A percentile compares a stretch with the other conserved stretches of the same genome.
phyloP scores from a whole-genome alignment of 2,888 invertebrate species.

The Thysanoteuthis rhombus region DNA sequence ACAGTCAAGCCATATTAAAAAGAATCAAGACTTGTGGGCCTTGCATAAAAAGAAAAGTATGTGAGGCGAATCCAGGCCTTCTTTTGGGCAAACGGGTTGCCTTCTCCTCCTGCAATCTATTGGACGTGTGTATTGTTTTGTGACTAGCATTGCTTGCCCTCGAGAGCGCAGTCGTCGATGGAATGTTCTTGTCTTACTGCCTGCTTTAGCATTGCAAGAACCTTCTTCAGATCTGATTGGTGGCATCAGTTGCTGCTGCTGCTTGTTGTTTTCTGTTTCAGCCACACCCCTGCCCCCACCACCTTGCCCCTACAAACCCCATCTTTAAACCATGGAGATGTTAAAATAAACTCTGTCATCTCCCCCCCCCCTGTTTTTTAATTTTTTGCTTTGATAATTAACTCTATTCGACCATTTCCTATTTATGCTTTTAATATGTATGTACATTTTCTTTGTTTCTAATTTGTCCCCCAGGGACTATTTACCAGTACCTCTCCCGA shows the following conservation, averaged over 20 bases:
- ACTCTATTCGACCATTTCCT: too few species aligned
- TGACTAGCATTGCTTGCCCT: too few species aligned
- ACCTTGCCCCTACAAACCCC: not conserved
- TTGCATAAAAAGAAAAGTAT: too few species aligned
- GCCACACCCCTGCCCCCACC: not conserved
- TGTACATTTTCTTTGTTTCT: too few species aligned
- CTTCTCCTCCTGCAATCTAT: not conserved
- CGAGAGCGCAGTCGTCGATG: not conserved
- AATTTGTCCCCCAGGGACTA: too few species aligned
- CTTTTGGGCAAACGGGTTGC: too few species aligned
- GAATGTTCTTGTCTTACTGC: not conserved
- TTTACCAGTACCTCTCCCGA: not conserved
- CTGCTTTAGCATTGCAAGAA: constrained; percentile 12
- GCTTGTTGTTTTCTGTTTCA: not conserved
- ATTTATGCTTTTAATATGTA: too few species aligned
- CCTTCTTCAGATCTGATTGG: not conserved
- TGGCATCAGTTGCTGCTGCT: not conserved
- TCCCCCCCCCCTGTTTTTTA: not conserved
- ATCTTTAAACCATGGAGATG: too few species aligned
- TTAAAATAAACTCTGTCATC: not conserved
- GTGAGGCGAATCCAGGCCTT: too few species aligned
- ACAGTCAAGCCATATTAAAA: too few species aligned
- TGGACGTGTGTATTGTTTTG: not conserved
- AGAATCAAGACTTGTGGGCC: too few species aligned
- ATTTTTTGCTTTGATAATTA: not conserved